phyloP scores from a whole-genome alignment of 2,888 invertebrate genomes.

The Caenorhabditis sulstoni region DNA sequence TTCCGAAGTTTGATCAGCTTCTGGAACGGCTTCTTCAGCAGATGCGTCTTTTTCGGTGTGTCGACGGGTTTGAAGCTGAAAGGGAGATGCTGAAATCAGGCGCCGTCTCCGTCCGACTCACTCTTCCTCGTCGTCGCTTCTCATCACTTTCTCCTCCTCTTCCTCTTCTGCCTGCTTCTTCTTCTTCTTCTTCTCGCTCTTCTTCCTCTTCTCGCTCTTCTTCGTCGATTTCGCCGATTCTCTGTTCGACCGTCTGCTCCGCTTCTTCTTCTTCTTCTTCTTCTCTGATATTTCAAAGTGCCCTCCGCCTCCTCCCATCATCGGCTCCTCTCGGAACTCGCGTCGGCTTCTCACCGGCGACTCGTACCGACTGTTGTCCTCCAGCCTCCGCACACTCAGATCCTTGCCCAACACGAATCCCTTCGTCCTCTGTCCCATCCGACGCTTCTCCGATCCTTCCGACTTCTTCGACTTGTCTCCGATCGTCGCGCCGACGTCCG shows the following conservation, averaged over 20 bases:
- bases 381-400: constrained; percentile 31
- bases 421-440: constrained; percentile 9
- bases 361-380: constrained; percentile 12
- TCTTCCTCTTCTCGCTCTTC: not conserved
- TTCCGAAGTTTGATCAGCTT: constrained; percentile 25
- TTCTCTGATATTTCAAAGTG: not conserved
- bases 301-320: no score
- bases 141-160: not conserved
- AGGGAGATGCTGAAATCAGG: not conserved
- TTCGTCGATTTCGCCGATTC: constrained; percentile 5
- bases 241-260: not conserved
- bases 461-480: constrained; percentile 5
- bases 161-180: constrained; percentile 3
- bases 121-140: not conserved
- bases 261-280: not conserved
- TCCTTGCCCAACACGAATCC: constrained; percentile 26
- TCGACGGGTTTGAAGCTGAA: not conserved
- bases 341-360: not conserved
- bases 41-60: not conserved
- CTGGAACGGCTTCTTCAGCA: constrained; percentile 13
- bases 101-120: not conserved
- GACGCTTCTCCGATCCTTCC: not conserved
- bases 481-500: constrained; percentile 22
- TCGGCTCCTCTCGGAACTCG: no score
- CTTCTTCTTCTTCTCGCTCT: constrained; percentile 15